phyloP scores from a whole-genome alignment of 2,797 vertebrate genomes.

The Vespertilio murinus region DNA sequence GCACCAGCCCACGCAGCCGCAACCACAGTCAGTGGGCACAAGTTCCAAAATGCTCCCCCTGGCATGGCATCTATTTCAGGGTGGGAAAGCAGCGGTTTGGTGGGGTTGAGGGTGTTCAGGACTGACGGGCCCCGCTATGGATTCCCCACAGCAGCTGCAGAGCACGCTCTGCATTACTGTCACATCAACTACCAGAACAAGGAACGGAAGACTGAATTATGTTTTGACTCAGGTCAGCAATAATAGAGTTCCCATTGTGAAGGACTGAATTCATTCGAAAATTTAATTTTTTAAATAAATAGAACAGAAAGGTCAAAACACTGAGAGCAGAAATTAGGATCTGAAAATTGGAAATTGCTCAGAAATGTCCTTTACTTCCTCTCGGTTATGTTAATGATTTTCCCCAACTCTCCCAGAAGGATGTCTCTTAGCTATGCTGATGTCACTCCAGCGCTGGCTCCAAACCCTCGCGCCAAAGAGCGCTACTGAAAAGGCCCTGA shows the following conservation, averaged over 20 bases:
- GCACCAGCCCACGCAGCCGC: not conserved
- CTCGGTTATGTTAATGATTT: slow-evolving; percentile 52
- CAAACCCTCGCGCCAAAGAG: not conserved
- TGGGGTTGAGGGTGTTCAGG: not conserved
- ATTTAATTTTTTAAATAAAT: slow-evolving; percentile 75
- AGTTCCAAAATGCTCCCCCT: not conserved
- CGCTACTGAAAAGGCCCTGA: not conserved
- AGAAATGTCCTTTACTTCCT: slow-evolving; percentile 54
- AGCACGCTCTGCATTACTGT: fast-evolving
- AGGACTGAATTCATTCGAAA: slow-evolving; percentile 40
- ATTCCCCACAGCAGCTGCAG: not conserved
- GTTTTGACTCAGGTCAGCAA: not conserved
- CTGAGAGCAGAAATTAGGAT: slow-evolving; percentile 14
- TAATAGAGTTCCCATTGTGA: not conserved
- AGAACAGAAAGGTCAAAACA: slow-evolving; percentile 71
- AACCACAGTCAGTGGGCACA: not conserved
- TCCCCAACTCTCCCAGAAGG: slow-evolving; percentile 57
- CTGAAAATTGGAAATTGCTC: slow-evolving; percentile 60
- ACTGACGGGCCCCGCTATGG: fast-evolving
- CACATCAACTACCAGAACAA: not conserved
- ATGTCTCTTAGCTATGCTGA: slow-evolving; percentile 57
- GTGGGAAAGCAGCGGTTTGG: no score
- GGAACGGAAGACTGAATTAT: not conserved
- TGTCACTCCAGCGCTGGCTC: not conserved
- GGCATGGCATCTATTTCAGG: not conserved